These are phyloP conservation scores for Crenichthys baileyi DNA, from an alignment of 2,797 vertebrate species.

Conservation along the genomic window DNA sequence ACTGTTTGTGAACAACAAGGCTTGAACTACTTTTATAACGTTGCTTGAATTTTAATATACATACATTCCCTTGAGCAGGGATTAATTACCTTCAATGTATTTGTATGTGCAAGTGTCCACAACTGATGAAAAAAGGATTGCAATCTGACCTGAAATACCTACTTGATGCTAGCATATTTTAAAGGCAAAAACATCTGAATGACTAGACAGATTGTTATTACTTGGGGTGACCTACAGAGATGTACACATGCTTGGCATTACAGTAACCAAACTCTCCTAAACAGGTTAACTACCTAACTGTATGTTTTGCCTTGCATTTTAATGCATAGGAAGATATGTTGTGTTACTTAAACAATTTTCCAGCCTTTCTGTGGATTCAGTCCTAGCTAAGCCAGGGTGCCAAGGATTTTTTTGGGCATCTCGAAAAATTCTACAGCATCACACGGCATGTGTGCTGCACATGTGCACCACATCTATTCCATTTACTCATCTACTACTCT, in stretches of 20 bases:
- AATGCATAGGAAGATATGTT: background rate
- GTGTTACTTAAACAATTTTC: background rate
- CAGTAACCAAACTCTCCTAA: background rate
- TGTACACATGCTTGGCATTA: background rate
- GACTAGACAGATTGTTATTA: background rate
- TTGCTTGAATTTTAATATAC: constrained; percentile 36
- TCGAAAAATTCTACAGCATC: background rate
- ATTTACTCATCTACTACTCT: background rate
- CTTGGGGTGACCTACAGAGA: background rate
- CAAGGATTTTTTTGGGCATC: background rate
- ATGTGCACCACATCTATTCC: background rate
- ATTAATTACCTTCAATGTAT: constrained; percentile 39
- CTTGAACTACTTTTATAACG: constrained; percentile 31
- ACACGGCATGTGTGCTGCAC: background rate
- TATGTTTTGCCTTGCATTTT: background rate
- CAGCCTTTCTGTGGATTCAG: no score
- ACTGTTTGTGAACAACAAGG: constrained; percentile 47
- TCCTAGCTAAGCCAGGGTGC: background rate
- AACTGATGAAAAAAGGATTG: constrained; percentile 17
- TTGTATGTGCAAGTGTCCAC: constrained; percentile 28
- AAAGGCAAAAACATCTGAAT: background rate
- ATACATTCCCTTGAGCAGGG: constrained; percentile 5
- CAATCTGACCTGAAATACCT: background rate
- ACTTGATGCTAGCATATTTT: background rate
- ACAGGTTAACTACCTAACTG: background rate